These are phyloP conservation scores for Climacteris rufus DNA, from an alignment of 2,113 vertebrate species.

Conservation along the genomic window DNA sequence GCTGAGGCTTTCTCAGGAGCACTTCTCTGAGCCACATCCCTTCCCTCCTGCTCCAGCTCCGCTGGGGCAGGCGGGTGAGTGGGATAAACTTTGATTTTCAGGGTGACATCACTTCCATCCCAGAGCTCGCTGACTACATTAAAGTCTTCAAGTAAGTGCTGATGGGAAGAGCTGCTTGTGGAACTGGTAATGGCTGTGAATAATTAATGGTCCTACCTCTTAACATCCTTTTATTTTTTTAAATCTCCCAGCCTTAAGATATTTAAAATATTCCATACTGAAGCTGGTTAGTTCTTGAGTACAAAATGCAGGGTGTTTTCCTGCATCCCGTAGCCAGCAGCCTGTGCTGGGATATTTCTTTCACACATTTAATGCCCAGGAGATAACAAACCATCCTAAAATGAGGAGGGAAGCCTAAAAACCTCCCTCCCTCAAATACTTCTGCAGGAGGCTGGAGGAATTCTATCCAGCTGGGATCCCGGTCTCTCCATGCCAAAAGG, in stretches of 20 bases:
- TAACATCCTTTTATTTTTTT: background rate
- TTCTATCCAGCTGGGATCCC: background rate
- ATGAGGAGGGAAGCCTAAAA: background rate
- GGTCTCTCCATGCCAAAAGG: background rate
- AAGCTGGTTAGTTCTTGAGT: background rate
- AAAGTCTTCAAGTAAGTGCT: slow-evolving; percentile 99
- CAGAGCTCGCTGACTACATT: slow-evolving; percentile 95
- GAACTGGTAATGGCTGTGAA: slow-evolving; percentile 29
- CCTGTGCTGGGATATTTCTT: background rate
- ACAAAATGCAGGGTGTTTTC: background rate
- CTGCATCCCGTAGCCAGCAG: background rate
- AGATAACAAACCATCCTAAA: background rate
- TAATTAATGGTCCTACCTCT: background rate
- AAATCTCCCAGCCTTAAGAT: background rate
- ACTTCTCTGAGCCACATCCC: background rate
- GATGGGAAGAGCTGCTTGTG: background rate
- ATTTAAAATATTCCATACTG: background rate
- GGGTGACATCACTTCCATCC: slow-evolving; percentile 99
- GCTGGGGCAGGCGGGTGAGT: background rate
- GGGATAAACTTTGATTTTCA: slow-evolving; percentile 54
- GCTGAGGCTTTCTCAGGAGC: background rate
- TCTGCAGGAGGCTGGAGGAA: background rate
- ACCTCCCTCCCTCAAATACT: background rate
- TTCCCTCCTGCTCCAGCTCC: background rate
- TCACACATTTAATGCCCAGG: background rate